Conservation (phyloP, 1,140 invertebrate species). For the Heliconius himera region DNA sequence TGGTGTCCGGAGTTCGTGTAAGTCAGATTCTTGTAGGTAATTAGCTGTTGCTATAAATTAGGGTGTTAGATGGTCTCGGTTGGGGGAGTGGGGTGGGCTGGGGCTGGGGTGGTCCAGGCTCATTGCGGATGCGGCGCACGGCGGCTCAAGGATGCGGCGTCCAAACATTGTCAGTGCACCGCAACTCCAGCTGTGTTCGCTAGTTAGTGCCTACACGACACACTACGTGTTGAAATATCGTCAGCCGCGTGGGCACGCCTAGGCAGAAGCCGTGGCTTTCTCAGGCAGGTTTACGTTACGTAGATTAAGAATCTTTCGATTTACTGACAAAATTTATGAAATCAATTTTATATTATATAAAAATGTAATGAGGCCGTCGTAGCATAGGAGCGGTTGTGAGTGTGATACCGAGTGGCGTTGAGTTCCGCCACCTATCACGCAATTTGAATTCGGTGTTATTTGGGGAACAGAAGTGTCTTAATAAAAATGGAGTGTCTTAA, state of each 20-base stretch:
- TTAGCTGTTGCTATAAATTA: constrained; percentile 76
- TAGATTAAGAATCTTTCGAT: not conserved
- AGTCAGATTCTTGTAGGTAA: constrained; percentile 74
- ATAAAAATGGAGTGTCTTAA: too few relatives aligned
- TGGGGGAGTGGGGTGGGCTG: not conserved
- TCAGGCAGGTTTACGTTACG: not conserved
- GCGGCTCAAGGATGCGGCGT: constrained; percentile 59
- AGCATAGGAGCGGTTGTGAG: too few relatives aligned
- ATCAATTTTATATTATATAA: not conserved
- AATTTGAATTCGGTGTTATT: too few relatives aligned
- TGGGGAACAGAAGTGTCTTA: too few relatives aligned
- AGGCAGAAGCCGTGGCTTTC: not conserved
- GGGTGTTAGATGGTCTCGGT: constrained; percentile 43
- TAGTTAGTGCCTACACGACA: constrained; percentile 68
- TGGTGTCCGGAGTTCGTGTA: constrained; percentile 32
- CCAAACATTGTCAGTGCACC: constrained; percentile 73
- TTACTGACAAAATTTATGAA: not conserved
- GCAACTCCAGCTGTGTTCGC: constrained; percentile 70
- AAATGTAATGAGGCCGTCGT: not conserved
- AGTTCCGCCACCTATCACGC: too few relatives aligned
- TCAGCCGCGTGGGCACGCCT: constrained; percentile 35
- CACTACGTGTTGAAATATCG: constrained; percentile 62
- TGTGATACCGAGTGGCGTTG: too few relatives aligned
- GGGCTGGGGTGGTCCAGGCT: constrained; percentile 44
- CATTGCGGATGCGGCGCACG: constrained; percentile 70